phyloP scores from a whole-genome alignment of 2,797 vertebrate genomes.

The Clarias laeviceps region DNA sequence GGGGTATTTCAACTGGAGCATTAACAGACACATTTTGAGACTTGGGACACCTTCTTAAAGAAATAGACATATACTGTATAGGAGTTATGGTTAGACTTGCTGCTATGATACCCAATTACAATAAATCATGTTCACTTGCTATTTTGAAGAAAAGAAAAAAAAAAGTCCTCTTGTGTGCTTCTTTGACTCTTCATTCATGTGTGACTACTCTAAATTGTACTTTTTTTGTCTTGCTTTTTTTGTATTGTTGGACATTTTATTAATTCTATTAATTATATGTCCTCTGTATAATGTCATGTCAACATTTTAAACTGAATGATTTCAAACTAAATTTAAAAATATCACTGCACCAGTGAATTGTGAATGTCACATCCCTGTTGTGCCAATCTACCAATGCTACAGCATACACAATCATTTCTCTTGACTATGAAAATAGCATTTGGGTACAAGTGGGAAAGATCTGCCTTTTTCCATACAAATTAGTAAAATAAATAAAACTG shows the following conservation, averaged over 20 bases:
- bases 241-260: not conserved
- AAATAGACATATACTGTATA: not conserved
- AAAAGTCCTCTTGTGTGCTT: not conserved
- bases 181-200: not conserved
- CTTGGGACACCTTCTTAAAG: too few relatives aligned
- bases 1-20: too few relatives aligned
- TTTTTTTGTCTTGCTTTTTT: not conserved
- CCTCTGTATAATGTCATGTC: not conserved
- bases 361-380: conserved; percentile 8
- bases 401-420: conserved; percentile 23
- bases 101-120: not conserved
- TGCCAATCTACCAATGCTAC: conserved; percentile 5
- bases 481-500: not conserved
- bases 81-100: not conserved
- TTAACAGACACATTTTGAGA: too few relatives aligned
- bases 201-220: not conserved
- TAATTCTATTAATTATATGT: not conserved
- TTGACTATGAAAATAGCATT: not conserved
- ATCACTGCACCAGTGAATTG: conserved; percentile 1
- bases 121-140: not conserved
- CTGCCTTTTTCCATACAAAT: not conserved
- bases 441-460: not conserved
- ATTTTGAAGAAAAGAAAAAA: not conserved
- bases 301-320: conserved; percentile 2
- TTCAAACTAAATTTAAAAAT: not conserved